These are phyloP conservation scores for Coregonus sp. DNA, from an alignment of 2,797 vertebrate genomes.

Conservation along the genomic window DNA sequence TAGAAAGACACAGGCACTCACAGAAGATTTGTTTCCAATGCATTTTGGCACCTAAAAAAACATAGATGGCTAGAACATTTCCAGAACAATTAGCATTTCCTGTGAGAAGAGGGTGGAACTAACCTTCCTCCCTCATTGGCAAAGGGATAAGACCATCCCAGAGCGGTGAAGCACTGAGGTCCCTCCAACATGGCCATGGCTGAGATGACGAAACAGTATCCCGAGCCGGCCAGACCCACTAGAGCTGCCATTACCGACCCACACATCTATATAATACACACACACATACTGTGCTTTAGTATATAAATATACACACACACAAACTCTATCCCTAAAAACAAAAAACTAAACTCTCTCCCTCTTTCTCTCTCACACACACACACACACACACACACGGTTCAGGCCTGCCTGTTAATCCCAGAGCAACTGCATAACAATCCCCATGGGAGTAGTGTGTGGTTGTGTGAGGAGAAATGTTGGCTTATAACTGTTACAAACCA, in stretches of 20 bases:
- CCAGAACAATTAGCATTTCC: background rate
- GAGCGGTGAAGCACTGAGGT: constrained; percentile 58
- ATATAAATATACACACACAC: background rate
- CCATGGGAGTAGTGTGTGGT: constrained; percentile 16
- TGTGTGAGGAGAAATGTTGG: background rate
- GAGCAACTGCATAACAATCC: constrained; percentile 8
- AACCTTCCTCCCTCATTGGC: constrained; percentile 63
- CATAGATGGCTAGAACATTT: background rate
- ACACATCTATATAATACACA: constrained; percentile 68
- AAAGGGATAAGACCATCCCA: constrained; percentile 73
- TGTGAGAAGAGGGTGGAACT: constrained; percentile 23
- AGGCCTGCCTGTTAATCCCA: background rate
- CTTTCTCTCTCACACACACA: background rate
- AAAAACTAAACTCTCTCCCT: too few species aligned
- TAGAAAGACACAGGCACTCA: background rate
- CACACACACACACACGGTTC: background rate
- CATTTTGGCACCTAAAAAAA: background rate
- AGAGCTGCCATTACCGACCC: constrained; percentile 72
- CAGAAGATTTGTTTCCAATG: background rate
- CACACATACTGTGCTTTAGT: background rate
- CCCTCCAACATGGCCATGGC: constrained; percentile 73
- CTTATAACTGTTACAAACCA: constrained; percentile 6
- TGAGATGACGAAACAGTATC: constrained; percentile 78
- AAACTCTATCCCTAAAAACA: background rate
- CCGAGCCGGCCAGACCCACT: constrained; percentile 76